Evolutionary conservation across 2,888 invertebrate species (phyloP).

Genomic region (Limnephilus auricula): DNA sequence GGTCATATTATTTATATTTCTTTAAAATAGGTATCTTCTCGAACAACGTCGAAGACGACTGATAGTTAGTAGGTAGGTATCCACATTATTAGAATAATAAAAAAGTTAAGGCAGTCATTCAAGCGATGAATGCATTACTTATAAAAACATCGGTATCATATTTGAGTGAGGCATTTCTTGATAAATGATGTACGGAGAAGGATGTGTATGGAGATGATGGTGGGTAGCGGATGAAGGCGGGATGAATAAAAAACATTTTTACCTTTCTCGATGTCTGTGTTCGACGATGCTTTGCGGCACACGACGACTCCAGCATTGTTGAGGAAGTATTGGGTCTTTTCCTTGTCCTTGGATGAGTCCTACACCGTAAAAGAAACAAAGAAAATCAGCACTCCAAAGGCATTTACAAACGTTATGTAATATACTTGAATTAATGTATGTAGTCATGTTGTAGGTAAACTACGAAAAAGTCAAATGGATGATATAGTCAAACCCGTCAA

Average conservation of each 20-base stretch:
- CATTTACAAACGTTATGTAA: neutral
- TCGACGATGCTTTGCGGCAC: slow-evolving; percentile 71
- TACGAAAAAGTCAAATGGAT: neutral
- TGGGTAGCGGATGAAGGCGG: neutral
- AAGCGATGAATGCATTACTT: neutral
- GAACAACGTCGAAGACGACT: neutral
- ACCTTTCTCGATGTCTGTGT: slow-evolving; percentile 66
- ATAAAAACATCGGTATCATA: neutral
- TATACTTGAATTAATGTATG: neutral
- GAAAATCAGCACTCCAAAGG: neutral
- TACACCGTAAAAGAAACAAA: slow-evolving; percentile 30
- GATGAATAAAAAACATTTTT: slow-evolving; percentile 25
- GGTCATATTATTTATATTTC: neutral
- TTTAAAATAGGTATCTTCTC: neutral
- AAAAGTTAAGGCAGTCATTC: neutral
- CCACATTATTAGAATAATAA: too few relatives aligned
- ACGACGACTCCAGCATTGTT: slow-evolving; percentile 77
- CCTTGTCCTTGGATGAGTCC: slow-evolving; percentile 71
- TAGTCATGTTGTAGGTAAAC: neutral
- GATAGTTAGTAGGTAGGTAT: neutral
- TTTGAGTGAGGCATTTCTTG: neutral
- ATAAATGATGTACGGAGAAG: neutral
- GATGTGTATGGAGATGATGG: neutral
- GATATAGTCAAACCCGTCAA: neutral
- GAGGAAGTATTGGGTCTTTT: slow-evolving; percentile 76